Evolutionary conservation across 2,888 invertebrate genomes (phyloP).

Genomic region (Cremastinae sp.): DNA sequence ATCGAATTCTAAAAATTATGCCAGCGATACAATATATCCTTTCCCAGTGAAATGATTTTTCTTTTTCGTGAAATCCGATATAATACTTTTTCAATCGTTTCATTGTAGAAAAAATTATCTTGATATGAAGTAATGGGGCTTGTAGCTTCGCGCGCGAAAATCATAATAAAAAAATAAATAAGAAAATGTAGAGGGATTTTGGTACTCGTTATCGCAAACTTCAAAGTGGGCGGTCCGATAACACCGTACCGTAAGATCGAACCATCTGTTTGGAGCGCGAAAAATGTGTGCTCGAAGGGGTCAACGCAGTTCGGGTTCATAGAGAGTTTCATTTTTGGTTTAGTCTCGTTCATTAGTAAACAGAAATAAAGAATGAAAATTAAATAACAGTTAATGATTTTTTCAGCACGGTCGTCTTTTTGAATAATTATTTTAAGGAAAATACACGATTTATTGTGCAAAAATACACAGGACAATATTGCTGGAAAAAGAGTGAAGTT

Average conservation of each 20-base stretch:
- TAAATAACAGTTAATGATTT: neutral
- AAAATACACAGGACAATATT: too few relatives aligned
- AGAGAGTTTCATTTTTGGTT: constrained; percentile 14
- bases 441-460: too few relatives aligned
- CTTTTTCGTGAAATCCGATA: too few relatives aligned
- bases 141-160: neutral
- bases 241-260: constrained; percentile 3
- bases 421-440: too few relatives aligned
- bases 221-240: constrained; percentile 39
- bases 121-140: too few relatives aligned
- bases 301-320: constrained; percentile 34
- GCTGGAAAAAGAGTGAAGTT: neutral
- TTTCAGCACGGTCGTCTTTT: too few relatives aligned
- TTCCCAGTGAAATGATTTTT: too few relatives aligned
- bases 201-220: constrained; percentile 24
- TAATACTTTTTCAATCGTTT: too few relatives aligned
- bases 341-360: constrained; percentile 12
- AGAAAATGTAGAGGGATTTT: neutral
- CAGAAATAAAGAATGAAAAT: neutral
- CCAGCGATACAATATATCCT: too few relatives aligned
- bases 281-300: constrained; percentile 14
- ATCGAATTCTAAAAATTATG: neutral
- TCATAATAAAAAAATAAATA: neutral
- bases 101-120: too few relatives aligned
- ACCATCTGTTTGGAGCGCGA: constrained; percentile 43